Evolutionary conservation across 1,140 invertebrate species (phyloP), one percentile per base, ranked within the genome.

Genomic region (Bilobella aurantiaca): DNA sequence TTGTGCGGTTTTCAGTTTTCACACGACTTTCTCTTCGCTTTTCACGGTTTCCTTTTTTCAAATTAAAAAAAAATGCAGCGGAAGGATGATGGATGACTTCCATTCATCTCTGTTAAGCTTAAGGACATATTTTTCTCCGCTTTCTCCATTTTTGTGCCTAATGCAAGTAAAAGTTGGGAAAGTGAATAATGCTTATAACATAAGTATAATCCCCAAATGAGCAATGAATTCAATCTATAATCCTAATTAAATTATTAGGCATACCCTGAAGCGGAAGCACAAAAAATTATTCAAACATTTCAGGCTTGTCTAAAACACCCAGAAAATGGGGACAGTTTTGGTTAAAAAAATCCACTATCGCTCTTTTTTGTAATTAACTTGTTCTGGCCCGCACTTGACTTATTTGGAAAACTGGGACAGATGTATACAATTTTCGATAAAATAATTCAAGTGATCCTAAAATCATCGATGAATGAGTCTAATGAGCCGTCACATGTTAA

Each of bases 31-130:
- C 21, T 18, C 21, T 53, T 53, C 49, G 5, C 49, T 5, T 53
- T 12, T 5, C 49, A 53, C 49, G 5, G 12, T 53, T 53, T 53
- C 18, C 34, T 8, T 8, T 42, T 42, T 42, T 8, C 34, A 53
- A 53, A 53, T 53, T 53, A 53, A 53, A 53, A 53, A 23, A 53
- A 53, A 53, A 16, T n/a, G n/a, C 8, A 42, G 34, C 12, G 49
- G 49, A 53, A 53, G 23, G 8, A 53, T 53, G 49, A 53, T 53
- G 49, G 49, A 53, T 53, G 49, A 53, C 49, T 23, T 53, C 49
- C 12, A 53, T 53, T 53, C 49, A 53, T 53, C 49, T 53, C 12
- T 18, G 49, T 53, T 53, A 53, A 23, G 49, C 49, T 53, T 12
- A 16, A 23, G n/a, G 49, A 53, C 49, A 53, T 12, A 23, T 53